A percentile compares a stretch with the other conserved stretches of the same genome.
Conservation (phyloP, 2,113 vertebrate genomes). For the Otocyon megalotis region DNA sequence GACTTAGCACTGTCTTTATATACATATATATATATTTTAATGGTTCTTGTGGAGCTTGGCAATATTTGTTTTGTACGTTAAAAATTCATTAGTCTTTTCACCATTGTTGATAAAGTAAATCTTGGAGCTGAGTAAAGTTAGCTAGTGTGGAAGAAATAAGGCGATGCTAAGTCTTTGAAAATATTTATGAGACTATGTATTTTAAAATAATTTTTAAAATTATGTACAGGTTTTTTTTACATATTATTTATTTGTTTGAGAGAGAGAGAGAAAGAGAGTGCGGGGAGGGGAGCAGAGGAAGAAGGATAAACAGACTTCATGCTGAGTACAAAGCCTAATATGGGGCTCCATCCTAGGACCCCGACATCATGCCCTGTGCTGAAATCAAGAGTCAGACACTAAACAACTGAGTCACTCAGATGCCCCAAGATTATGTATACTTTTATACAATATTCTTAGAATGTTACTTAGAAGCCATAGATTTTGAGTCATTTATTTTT, state of each 20-base stretch:
- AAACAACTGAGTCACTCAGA: not conserved
- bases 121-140: not conserved
- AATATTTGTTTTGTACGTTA: not conserved
- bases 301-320: not conserved
- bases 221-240: not conserved
- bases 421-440: not conserved
- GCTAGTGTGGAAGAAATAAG: not conserved
- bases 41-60: not conserved
- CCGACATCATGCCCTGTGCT: not conserved
- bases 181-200: not conserved
- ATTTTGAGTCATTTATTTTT: not conserved
- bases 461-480: conserved; percentile 5
- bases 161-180: not conserved
- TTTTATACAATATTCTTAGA: not conserved
- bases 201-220: conserved; percentile 14
- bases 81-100: not conserved
- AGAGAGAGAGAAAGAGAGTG: not conserved
- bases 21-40: not conserved
- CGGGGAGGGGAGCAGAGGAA: not conserved
- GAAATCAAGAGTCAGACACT: not conserved
- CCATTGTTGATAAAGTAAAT: conserved; percentile 45
- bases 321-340: not conserved
- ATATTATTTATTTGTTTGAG: not conserved
- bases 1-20: not conserved
- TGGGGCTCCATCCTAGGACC: not conserved